Percentiles rank a stretch among this genome's conserved stretches.
Conservation (phyloP, 2,888 invertebrate genomes). For the Drosophila austrosaltans region DNA sequence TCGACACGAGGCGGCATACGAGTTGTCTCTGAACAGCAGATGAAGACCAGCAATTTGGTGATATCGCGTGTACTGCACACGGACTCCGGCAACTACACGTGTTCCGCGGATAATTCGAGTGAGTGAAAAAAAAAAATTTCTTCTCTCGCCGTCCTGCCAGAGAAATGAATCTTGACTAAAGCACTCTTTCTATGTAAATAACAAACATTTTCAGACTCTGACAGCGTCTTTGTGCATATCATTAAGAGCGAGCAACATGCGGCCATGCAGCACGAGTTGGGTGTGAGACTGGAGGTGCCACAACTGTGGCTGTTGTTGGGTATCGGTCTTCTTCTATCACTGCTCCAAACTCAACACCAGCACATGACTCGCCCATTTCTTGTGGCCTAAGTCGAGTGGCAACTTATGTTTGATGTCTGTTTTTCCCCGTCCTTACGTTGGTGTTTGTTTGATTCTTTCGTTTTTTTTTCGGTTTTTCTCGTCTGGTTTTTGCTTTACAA, state of each 20-base stretch:
- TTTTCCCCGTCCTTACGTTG: slow-evolving; percentile 25
- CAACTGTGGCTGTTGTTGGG: slow-evolving; percentile 69
- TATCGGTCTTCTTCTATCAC: slow-evolving; percentile 22
- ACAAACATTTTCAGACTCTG: slow-evolving; percentile 86
- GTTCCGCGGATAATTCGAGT: slow-evolving; percentile 92
- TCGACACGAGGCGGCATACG: slow-evolving; percentile 93
- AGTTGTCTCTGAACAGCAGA: slow-evolving; percentile 93
- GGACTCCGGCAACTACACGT: slow-evolving; percentile 92
- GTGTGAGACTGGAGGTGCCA: slow-evolving; percentile 77
- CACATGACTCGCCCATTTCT: slow-evolving; percentile 42
- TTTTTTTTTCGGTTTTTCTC: too few relatives aligned
- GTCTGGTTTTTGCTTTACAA: neutral
- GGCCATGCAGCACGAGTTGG: slow-evolving; percentile 86
- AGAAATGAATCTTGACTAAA: neutral
- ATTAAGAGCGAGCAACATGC: slow-evolving; percentile 90
- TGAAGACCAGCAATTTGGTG: slow-evolving; percentile 92
- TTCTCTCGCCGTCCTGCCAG: too few relatives aligned
- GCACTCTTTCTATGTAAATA: slow-evolving; percentile 52
- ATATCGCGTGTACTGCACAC: slow-evolving; percentile 88
- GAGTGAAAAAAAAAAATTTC: slow-evolving; percentile 50
- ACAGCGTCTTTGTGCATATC: slow-evolving; percentile 92
- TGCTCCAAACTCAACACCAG: slow-evolving; percentile 30
- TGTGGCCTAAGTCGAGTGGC: slow-evolving; percentile 53
- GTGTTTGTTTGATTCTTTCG: neutral
- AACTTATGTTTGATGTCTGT: slow-evolving; percentile 70